Evolutionary conservation across 2,888 invertebrate species (phyloP).

Genomic region (Punctoribates punctum): DNA sequence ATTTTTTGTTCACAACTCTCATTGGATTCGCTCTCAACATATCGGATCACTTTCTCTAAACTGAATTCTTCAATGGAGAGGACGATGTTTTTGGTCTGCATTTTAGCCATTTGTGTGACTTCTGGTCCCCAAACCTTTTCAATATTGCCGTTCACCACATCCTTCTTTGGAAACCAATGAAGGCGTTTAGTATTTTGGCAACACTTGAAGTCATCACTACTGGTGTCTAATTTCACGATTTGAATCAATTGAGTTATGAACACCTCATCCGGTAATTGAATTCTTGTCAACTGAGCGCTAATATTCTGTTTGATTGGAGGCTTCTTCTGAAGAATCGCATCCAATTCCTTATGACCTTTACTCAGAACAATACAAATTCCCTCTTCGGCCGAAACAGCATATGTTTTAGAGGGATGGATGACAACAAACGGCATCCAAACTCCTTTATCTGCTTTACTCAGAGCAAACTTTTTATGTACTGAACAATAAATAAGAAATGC

Average conservation of each 20-base stretch:
- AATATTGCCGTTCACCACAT: conserved; percentile 13
- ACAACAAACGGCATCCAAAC: too few relatives aligned
- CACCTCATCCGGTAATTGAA: too few relatives aligned
- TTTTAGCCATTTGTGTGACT: conserved; percentile 12
- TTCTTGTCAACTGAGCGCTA: too few relatives aligned
- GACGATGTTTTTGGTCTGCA: not conserved
- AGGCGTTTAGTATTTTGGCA: conserved; percentile 38
- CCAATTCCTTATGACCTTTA: conserved; percentile 14
- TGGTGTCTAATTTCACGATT: not conserved
- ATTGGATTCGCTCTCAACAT: not conserved
- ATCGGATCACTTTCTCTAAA: conserved; percentile 32
- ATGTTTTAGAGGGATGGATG: not conserved
- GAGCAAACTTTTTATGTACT: too few relatives aligned
- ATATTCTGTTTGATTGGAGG: too few relatives aligned
- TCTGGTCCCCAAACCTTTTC: conserved; percentile 41
- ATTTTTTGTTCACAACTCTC: conserved; percentile 26
- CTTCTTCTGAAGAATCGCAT: too few relatives aligned
- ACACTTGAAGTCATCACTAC: not conserved
- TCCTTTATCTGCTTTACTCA: not conserved
- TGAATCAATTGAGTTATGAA: not conserved
- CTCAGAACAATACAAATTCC: not conserved
- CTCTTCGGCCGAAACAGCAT: not conserved
- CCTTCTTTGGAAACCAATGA: conserved; percentile 9
- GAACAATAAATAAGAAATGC: too few relatives aligned
- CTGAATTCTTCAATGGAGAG: not conserved